Evolutionary conservation across 2,797 vertebrate species (phyloP), one percentile per base, ranked within the genome.

Genomic region (Enteromius radiatus): DNA sequence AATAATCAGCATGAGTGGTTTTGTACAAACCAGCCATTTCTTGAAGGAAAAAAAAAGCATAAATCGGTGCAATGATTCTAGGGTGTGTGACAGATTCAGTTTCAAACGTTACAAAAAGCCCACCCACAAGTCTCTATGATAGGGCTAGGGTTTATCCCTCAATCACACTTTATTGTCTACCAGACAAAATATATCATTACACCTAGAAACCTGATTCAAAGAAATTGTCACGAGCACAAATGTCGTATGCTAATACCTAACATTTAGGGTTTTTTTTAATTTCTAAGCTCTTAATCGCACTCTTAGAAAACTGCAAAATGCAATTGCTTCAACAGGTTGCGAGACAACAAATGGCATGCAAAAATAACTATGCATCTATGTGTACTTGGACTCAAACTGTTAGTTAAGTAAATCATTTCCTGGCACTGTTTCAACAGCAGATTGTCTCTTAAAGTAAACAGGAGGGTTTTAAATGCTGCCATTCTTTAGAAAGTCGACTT

Each of bases 401-500:
- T 75, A 41, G 73, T 38, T 54, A 41, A 76, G 36, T 41, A 76
- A 76, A 41, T 59, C 0, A 41, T 76, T 75, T 41, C 52, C 33
- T 38, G 54, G 73, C 52, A 0, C 73, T 11, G 73, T 59, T 59
- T 76, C 52, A 76, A 76, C 52, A 41, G 41, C 73, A 76, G 73
- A 59, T 76, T 59, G 73, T 59, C 73, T 76, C 73, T 75, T 75
- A 76, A 75, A 76, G 73, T 26, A 76, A 76, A 59, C 73, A 59
- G 52, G 73, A 76, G 73, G 73, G 14, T 59, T 75, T 54, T 4
- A 52, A 59, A 75, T 75, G 52, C 52, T 59, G 36, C 52, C 52
- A 41, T 76, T 76, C 73, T 59, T 76, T 15, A 76, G 52, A 26
- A 76, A 41, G 52, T 41, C 15, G n/a, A 76, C 36, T 59, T 76